These are phyloP conservation scores for Harpagoxenus sublaevis DNA, from an alignment of 2,888 invertebrate species.

Conservation along the genomic window DNA sequence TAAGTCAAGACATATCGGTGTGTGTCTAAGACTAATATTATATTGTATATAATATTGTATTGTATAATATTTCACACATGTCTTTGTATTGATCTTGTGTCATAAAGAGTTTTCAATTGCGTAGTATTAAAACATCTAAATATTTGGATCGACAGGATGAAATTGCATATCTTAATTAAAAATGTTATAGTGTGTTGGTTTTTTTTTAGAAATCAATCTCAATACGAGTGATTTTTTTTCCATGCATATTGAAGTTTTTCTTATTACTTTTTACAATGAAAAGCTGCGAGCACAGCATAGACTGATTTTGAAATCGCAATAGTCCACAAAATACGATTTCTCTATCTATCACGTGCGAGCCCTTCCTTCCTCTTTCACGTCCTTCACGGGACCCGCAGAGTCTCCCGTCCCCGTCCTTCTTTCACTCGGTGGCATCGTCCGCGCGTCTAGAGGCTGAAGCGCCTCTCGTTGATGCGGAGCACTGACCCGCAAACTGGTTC, in stretches of 20 bases:
- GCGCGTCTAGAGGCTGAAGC: slow-evolving; percentile 77
- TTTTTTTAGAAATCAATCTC: not conserved
- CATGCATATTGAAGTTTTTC: not conserved
- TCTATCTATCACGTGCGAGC: slow-evolving; percentile 61
- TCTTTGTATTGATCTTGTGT: not conserved
- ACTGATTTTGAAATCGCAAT: not conserved
- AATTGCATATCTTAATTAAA: not conserved
- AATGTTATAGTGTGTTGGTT: not conserved
- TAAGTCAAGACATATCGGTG: not conserved
- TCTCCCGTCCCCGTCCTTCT: slow-evolving; percentile 72
- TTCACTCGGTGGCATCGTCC: slow-evolving; percentile 75
- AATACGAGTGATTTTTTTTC: not conserved
- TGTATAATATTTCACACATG: not conserved
- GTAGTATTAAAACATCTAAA: not conserved
- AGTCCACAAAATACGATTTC: slow-evolving; percentile 50
- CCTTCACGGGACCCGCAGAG: slow-evolving; percentile 68
- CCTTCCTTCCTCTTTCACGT: slow-evolving; percentile 68
- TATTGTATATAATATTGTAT: not conserved
- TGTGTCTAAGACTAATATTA: not conserved
- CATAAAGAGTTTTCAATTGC: not conserved
- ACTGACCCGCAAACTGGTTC: slow-evolving; percentile 85
- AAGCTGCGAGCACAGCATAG: not conserved
- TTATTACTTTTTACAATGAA: not conserved
- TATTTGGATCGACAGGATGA: not conserved
- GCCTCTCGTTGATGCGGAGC: slow-evolving; percentile 80